phyloP scores from a whole-genome alignment of 2,797 vertebrate genomes.

The Champsocephalus gunnari region DNA sequence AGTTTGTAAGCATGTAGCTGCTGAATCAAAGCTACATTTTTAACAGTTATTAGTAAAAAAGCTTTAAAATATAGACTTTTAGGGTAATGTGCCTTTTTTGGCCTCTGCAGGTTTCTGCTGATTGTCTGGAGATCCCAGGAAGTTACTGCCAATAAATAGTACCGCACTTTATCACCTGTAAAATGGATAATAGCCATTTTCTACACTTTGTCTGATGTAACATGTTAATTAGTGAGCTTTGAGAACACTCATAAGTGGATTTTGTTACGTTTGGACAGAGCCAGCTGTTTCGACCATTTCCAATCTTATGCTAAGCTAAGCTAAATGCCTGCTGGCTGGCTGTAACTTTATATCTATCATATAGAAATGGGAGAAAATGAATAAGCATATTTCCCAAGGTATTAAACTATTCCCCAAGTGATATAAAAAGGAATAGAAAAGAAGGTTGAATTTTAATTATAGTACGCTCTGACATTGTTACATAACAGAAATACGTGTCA shows the following conservation, averaged over 20 bases:
- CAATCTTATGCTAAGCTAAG: neutral
- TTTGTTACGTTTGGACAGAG: neutral
- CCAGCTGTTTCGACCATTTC: neutral
- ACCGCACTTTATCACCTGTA: neutral
- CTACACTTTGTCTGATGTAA: neutral
- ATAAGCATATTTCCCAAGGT: neutral
- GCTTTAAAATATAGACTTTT: neutral
- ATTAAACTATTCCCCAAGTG: neutral
- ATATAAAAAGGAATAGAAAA: neutral
- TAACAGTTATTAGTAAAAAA: neutral
- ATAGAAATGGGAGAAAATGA: neutral
- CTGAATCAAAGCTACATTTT: neutral
- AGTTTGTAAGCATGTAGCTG: neutral
- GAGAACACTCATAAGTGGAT: neutral
- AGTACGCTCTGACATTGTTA: neutral
- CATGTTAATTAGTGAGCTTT: neutral
- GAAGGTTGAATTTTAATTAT: neutral
- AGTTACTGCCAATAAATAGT: neutral
- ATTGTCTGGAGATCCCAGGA: neutral
- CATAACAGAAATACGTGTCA: neutral
- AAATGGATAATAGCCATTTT: neutral
- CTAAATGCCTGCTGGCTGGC: too few relatives aligned
- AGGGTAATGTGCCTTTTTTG: neutral
- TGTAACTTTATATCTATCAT: neutral
- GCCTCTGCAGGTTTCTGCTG: neutral